Evolutionary conservation across 2,797 vertebrate species (phyloP), one percentile per base, ranked within the genome.

Genomic region (Philypnodon macrostomus): DNA sequence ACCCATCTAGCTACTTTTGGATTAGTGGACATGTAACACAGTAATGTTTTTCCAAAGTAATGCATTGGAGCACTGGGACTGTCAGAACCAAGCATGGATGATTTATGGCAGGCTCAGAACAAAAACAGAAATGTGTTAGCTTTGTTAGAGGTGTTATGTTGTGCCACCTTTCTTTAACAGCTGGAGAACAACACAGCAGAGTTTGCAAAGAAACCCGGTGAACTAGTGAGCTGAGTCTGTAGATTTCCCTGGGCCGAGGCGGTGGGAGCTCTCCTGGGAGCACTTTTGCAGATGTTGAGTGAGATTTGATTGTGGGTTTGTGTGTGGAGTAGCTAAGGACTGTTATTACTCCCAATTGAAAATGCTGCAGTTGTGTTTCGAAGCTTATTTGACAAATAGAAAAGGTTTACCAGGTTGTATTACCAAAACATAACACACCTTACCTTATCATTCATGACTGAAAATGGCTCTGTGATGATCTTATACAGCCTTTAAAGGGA

Each of bases 61-160:
- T 69, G 63, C 74, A 45, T 23, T 70, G 66, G 38, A 70, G 67
- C 54, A 17, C 73, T 2, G 23, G 46, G 74, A 59, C 70, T 85
- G 84, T 81, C 82, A 83, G 75, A 67, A 80, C 47, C 55, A 79
- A 60, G 39, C 63, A 14, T 47, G 59, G 72, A 77, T 84, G 77
- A 87, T 88, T 85, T 82, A 85, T 85, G 73, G 67, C 75, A 76
- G 41, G 68, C 59, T 61, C 61, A 57, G 52, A 53, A 41, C 44
- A 50, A 57, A 68, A 67, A 76, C 49, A 14, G 44, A 34, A 35
- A 56, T 58, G 60, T 75, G 77, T 67, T 57, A 81, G 56, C 48
- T 63, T 53, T 75, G 67, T 64, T 67, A 17, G 30, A 69, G 61
- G 49, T 71, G 67, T 40, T n/a, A n/a, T n/a, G n/a, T 23, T 68